Evolutionary conservation across 2,113 vertebrate genomes (phyloP).

Genomic region (Cathartes aura): DNA sequence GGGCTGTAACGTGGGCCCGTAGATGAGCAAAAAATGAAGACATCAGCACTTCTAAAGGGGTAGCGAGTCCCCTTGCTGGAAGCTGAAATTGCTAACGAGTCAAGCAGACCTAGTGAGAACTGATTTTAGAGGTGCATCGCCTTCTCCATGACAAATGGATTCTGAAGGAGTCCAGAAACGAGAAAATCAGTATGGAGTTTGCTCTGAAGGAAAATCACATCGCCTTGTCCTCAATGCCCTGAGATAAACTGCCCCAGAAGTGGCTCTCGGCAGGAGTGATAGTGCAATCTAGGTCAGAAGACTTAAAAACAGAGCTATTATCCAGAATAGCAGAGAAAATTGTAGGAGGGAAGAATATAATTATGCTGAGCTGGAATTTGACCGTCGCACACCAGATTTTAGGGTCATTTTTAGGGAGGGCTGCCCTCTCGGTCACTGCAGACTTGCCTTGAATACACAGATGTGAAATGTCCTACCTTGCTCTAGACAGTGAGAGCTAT

Average conservation of each 20-base stretch:
- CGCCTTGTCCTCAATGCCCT: background rate
- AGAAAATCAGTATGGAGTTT: background rate
- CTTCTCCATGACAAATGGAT: background rate
- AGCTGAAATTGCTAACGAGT: background rate
- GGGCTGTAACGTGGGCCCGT: background rate
- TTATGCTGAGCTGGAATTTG: background rate
- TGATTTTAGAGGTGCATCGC: background rate
- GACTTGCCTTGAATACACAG: background rate
- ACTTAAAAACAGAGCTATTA: conserved; percentile 31
- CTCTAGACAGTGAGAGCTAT: background rate
- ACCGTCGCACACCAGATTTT: background rate
- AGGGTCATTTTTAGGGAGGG: background rate
- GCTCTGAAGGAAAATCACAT: background rate
- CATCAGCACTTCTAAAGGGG: background rate
- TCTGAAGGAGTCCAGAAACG: background rate
- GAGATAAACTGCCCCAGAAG: background rate
- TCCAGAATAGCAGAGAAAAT: background rate
- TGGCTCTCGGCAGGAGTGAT: background rate
- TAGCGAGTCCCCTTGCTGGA: background rate
- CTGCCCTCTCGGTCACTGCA: background rate
- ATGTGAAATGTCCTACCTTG: background rate
- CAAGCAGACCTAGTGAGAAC: background rate
- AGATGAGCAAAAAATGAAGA: accelerated
- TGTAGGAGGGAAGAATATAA: background rate
- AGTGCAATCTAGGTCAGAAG: conserved; percentile 4